Evolutionary conservation across 2,797 vertebrate genomes (phyloP).

Genomic region (Lutjanus campechanus): DNA sequence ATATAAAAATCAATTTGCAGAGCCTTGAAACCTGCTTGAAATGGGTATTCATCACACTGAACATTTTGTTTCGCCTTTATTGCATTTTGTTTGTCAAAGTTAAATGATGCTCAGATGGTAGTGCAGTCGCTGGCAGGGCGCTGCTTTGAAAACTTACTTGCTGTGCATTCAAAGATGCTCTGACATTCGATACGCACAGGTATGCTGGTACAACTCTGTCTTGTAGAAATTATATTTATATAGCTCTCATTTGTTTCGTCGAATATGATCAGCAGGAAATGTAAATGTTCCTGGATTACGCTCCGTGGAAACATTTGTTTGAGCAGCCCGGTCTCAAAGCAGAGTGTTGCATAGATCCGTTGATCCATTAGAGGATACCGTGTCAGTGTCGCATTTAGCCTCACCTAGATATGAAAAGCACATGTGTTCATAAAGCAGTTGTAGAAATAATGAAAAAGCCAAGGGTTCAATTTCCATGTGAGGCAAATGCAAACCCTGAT

Average conservation of each 20-base stretch:
- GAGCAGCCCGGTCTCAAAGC: neutral
- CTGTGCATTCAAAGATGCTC: constrained; percentile 16
- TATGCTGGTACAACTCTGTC: neutral
- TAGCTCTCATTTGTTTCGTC: constrained; percentile 23
- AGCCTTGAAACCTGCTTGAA: constrained; percentile 23
- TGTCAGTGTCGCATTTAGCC: no score
- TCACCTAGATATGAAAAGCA: no score
- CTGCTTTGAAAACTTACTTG: neutral
- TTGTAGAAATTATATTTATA: constrained; percentile 21
- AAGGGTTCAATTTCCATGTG: no score
- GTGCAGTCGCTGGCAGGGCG: neutral
- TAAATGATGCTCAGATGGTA: constrained; percentile 13
- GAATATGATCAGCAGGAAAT: constrained; percentile 12
- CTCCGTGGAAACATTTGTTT: constrained; percentile 8
- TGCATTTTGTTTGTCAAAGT: constrained; percentile 35
- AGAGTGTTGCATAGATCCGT: no score
- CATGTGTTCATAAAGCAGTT: no score
- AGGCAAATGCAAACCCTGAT: no score
- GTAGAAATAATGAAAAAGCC: no score
- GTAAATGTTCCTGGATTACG: neutral
- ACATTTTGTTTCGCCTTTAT: constrained; percentile 25
- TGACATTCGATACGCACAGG: constrained; percentile 16
- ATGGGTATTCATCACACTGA: constrained; percentile 27
- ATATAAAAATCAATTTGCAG: constrained; percentile 22
- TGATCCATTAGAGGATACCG: no score